Evolutionary conservation across 2,113 vertebrate genomes (phyloP).

Genomic region (Bujurquina vittata): DNA sequence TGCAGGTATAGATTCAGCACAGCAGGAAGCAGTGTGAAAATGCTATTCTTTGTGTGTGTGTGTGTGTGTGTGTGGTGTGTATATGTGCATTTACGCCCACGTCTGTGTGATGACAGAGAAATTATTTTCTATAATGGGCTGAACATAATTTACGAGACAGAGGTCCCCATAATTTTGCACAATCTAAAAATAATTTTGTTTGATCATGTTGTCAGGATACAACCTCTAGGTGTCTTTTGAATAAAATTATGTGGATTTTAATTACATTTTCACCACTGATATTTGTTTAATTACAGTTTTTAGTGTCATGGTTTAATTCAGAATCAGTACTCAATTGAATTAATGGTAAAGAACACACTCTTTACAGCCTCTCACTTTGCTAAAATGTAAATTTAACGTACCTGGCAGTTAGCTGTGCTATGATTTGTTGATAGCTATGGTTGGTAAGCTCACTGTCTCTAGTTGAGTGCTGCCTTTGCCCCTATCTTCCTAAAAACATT

Average conservation of each 20-base stretch:
- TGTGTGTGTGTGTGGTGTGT: conserved; percentile 11
- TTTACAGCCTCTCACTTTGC: no score
- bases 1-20: conserved; percentile 58
- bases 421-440: background rate
- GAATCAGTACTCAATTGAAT: background rate
- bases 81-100: background rate
- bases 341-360: background rate
- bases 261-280: background rate
- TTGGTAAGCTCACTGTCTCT: no score
- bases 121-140: conserved; percentile 1
- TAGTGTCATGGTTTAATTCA: background rate
- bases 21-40: conserved; percentile 40
- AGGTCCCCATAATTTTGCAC: background rate
- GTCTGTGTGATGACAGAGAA: conserved; percentile 6
- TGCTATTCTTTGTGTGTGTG: conserved; percentile 13
- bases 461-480: background rate
- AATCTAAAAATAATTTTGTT: background rate
- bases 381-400: background rate
- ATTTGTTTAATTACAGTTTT: background rate
- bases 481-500: no score
- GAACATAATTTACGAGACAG: background rate
- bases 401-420: background rate
- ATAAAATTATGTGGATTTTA: background rate
- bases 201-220: background rate
- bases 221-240: background rate